phyloP scores from a whole-genome alignment of 2,888 invertebrate species.

The Troides helena region DNA sequence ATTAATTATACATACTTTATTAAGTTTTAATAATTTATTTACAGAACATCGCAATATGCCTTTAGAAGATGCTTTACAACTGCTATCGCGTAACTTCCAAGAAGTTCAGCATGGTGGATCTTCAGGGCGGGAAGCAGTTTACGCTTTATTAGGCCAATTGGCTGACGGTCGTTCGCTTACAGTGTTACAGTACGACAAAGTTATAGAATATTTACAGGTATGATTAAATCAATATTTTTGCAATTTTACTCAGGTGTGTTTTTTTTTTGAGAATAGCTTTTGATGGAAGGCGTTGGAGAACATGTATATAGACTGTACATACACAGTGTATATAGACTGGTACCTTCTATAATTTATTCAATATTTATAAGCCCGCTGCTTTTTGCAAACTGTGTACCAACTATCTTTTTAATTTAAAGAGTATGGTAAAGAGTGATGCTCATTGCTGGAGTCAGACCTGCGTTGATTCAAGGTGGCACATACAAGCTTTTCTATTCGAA shows the following conservation, averaged over 20 bases:
- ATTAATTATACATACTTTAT: neutral
- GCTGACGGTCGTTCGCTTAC: constrained; percentile 90
- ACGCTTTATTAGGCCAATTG: constrained; percentile 87
- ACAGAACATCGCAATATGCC: constrained; percentile 98
- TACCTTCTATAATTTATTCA: too few species aligned
- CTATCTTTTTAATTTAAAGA: too few species aligned
- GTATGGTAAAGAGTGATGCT: too few species aligned
- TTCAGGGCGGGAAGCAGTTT: constrained; percentile 82
- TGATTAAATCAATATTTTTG: constrained; percentile 7
- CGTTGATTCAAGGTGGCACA: too few species aligned
- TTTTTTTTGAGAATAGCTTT: neutral
- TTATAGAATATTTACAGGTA: constrained; percentile 81
- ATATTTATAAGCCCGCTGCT: too few species aligned
- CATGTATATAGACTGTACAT: neutral
- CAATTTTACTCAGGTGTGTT: neutral
- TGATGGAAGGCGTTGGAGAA: neutral
- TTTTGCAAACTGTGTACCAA: too few species aligned
- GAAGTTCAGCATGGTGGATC: constrained; percentile 78
- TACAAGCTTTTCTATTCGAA: too few species aligned
- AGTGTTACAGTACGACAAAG: constrained; percentile 88
- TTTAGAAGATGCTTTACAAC: constrained; percentile 91
- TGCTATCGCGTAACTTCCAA: constrained; percentile 86
- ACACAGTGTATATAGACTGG: neutral
- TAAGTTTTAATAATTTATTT: neutral
- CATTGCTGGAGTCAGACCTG: too few species aligned